These are phyloP conservation scores for Eira barbara DNA, from an alignment of 2,113 vertebrate species.

Conservation along the genomic window DNA sequence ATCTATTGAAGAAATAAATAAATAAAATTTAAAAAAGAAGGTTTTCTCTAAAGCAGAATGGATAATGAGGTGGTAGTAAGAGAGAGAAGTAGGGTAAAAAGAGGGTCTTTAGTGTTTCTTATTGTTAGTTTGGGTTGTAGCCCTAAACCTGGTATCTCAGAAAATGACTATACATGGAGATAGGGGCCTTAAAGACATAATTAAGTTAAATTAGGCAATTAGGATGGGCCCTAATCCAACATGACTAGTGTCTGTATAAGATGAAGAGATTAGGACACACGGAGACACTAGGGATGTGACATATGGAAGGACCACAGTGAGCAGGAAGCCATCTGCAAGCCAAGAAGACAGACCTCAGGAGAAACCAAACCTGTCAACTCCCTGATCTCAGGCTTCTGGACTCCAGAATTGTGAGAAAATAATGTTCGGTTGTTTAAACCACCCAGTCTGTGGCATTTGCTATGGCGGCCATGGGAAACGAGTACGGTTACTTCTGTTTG, in stretches of 20 bases:
- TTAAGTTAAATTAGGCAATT: background rate
- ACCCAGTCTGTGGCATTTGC: background rate
- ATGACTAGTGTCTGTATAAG: background rate
- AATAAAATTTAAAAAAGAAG: too few species aligned
- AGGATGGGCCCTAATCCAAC: background rate
- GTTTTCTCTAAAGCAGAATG: background rate
- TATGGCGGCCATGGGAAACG: background rate
- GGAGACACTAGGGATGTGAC: background rate
- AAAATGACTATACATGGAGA: background rate
- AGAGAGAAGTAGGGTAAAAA: background rate
- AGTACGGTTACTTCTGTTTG: background rate
- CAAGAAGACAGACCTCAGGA: background rate
- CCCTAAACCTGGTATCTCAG: background rate
- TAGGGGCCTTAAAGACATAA: background rate
- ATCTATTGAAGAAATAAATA: too few species aligned
- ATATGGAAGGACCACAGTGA: background rate
- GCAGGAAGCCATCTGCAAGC: background rate
- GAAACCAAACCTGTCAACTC: background rate
- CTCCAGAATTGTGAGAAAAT: background rate
- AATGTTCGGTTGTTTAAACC: background rate
- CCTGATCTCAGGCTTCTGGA: background rate
- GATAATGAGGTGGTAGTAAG: background rate
- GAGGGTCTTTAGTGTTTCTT: background rate
- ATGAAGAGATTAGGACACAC: background rate
- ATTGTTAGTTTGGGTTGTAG: background rate